phyloP scores from a whole-genome alignment of 2,113 vertebrate genomes.

The Eptatretus burgeri region DNA sequence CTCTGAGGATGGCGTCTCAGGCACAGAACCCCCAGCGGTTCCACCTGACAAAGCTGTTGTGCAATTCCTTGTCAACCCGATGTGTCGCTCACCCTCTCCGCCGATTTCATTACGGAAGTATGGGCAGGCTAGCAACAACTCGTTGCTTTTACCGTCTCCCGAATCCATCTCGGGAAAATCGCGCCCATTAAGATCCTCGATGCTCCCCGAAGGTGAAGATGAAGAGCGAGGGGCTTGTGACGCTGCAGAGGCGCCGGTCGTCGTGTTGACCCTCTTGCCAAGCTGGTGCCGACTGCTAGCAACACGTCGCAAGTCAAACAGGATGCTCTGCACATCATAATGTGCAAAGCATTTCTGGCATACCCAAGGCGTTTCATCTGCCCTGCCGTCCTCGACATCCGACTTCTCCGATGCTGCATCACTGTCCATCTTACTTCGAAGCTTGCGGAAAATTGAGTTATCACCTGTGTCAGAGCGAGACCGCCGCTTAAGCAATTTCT shows the following conservation, averaged over 20 bases:
- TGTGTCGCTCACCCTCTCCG: constrained; percentile 42
- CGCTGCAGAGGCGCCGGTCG: constrained; percentile 62
- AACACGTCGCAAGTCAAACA: constrained; percentile 63
- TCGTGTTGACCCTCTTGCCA: constrained; percentile 53
- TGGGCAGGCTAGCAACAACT: constrained; percentile 60
- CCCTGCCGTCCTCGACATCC: constrained; percentile 42
- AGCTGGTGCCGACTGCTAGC: constrained; percentile 42
- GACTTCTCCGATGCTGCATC: constrained; percentile 33
- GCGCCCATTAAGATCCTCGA: constrained; percentile 55
- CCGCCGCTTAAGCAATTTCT: constrained; percentile 63
- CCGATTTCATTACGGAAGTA: constrained; percentile 84
- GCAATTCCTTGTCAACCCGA: constrained; percentile 29
- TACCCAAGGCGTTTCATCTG: constrained; percentile 45
- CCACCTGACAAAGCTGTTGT: constrained; percentile 24
- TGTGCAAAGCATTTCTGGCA: constrained; percentile 68
- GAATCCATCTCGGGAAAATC: constrained; percentile 43
- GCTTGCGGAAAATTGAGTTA: constrained; percentile 71
- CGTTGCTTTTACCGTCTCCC: constrained; percentile 70
- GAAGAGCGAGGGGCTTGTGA: constrained; percentile 49
- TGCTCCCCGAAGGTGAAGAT: constrained; percentile 65
- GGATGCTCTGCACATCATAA: constrained; percentile 63
- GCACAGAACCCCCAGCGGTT: constrained; percentile 32
- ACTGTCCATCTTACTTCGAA: constrained; percentile 51
- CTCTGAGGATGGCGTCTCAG: constrained; percentile 42
- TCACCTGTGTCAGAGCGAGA: constrained; percentile 75